Percentiles rank a stretch among this genome's conserved stretches.
Evolutionary conservation across 30 jellyfish, hydroid and myxozoan species (phyloP).

Genomic region (Clytia hemisphaerica): DNA sequence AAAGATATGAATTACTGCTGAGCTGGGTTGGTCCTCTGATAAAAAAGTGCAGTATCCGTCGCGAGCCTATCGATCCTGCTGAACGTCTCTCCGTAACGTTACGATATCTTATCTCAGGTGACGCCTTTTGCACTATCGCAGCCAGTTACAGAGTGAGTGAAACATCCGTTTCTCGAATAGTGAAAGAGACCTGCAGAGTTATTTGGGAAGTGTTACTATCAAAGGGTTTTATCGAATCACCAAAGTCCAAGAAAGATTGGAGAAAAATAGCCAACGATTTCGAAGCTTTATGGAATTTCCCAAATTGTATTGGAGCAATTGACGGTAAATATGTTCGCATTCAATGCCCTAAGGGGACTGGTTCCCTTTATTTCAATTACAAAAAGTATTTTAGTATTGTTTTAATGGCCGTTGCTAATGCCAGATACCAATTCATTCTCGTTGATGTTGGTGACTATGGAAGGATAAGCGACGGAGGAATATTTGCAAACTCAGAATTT

Average conservation of each 20-base stretch:
- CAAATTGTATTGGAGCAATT: slow-evolving; percentile 53
- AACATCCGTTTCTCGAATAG: slow-evolving; percentile 29
- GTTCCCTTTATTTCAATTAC: slow-evolving; percentile 49
- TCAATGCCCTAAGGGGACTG: slow-evolving; percentile 48
- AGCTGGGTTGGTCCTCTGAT: slow-evolving; percentile 25
- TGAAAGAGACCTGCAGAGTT: slow-evolving; percentile 30
- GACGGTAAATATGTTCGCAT: slow-evolving; percentile 53
- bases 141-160: slow-evolving; percentile 50
- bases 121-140: slow-evolving; percentile 44
- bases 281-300: slow-evolving; percentile 54
- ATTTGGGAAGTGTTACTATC: slow-evolving; percentile 19
- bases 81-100: slow-evolving; percentile 37
- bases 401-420: slow-evolving; percentile 34
- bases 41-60: neutral
- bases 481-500: neutral
- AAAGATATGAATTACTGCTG: slow-evolving; percentile 12
- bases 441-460: slow-evolving; percentile 52
- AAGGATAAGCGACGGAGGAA: slow-evolving; percentile 17
- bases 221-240: slow-evolving; percentile 31
- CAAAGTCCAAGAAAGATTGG: slow-evolving; percentile 32
- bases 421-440: slow-evolving; percentile 27
- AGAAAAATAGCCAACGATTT: slow-evolving; percentile 34
- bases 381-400: slow-evolving; percentile 51
- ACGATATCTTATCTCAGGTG: slow-evolving; percentile 40
- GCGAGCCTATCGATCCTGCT: slow-evolving; percentile 27